Evolutionary conservation across 2,888 invertebrate genomes (phyloP).

Genomic region (Galerucella nymphaeae): DNA sequence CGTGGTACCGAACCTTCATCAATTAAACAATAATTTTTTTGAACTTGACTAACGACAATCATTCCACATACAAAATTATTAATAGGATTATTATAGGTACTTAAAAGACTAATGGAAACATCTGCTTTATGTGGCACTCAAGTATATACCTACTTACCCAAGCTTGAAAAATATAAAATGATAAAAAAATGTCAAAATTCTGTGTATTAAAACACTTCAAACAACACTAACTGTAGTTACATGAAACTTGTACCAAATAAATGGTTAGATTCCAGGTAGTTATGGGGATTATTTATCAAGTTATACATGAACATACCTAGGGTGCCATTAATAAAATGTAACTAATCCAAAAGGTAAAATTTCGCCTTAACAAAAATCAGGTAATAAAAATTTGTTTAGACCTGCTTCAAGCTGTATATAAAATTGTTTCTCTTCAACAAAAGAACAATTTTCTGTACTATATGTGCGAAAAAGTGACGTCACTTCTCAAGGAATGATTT

Average conservation of each 20-base stretch:
- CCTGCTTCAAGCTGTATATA: too few species aligned
- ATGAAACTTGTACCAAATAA: background rate
- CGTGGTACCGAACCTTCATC: too few species aligned
- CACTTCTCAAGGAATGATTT: too few species aligned
- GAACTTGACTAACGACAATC: too few species aligned
- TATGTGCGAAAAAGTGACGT: too few species aligned
- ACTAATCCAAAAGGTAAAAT: conserved; percentile 2
- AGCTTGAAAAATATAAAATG: too few species aligned
- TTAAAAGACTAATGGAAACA: conserved; percentile 2
- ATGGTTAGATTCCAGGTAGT: background rate
- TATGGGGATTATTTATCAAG: background rate
- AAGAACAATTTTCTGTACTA: too few species aligned
- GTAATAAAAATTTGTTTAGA: conserved; percentile 5
- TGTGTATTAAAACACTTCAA: background rate
- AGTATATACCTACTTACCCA: background rate
- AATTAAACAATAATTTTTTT: too few species aligned
- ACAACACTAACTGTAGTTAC: background rate
- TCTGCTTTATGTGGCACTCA: conserved; percentile 6
- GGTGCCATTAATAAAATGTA: conserved; percentile 11
- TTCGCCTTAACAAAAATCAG: background rate
- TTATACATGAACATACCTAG: conserved; percentile 4
- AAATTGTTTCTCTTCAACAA: too few species aligned
- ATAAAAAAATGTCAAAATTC: background rate
- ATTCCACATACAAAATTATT: background rate
- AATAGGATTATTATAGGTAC: conserved; percentile 3